These are phyloP conservation scores for Perithous albicinctus DNA, from an alignment of 2,888 invertebrate genomes.

Conservation along the genomic window DNA sequence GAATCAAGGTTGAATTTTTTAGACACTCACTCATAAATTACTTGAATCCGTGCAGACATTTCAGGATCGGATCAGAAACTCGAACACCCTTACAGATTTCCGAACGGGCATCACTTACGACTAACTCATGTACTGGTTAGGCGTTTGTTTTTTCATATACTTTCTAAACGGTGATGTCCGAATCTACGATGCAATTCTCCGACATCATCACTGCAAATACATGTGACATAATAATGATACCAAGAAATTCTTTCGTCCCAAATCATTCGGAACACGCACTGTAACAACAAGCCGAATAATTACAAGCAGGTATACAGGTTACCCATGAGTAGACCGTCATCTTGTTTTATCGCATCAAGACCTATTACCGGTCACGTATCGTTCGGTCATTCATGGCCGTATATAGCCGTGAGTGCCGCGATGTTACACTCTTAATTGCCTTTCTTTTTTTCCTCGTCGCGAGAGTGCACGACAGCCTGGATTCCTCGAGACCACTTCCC, in stretches of 20 bases:
- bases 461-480: constrained; percentile 12
- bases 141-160: no score
- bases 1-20: no score
- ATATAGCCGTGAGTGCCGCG: constrained; percentile 56
- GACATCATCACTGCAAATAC: constrained; percentile 24
- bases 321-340: constrained; percentile 34
- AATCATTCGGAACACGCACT: constrained; percentile 6
- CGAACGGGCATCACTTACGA: neutral
- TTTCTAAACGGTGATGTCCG: neutral
- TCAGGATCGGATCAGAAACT: no score
- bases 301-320: constrained; percentile 21
- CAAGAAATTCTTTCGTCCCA: constrained; percentile 31
- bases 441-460: constrained; percentile 59
- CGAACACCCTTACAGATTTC: no score
- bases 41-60: no score
- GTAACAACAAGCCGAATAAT: constrained; percentile 50
- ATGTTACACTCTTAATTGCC: constrained; percentile 65
- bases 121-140: neutral
- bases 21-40: no score
- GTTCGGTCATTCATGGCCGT: constrained; percentile 60
- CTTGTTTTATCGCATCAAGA: constrained; percentile 54
- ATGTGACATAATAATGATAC: constrained; percentile 26
- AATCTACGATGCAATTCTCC: constrained; percentile 10
- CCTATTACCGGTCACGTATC: constrained; percentile 62
- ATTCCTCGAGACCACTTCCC: constrained; percentile 41